Base-by-base conservation (phyloP, 2,888 invertebrate species). In the Melipona bicolor region DNA sequence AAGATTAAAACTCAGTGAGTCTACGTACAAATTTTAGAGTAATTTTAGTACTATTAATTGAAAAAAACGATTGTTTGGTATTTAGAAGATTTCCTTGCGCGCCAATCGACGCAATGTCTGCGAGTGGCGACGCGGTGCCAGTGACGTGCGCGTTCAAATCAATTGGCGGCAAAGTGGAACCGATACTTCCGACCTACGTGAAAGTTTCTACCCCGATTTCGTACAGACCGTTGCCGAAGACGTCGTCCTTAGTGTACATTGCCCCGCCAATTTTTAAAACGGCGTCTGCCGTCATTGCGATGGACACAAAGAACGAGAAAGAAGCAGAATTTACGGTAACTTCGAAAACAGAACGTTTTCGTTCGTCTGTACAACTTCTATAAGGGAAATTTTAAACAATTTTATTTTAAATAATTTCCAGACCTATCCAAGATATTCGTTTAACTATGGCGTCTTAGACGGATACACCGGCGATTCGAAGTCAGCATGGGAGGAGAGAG, bases 391-490 rank as follows among this genome's bases (percentile, higher is more conserved):
- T 36, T 36, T 36, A 6, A 6, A 43, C 9, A 43, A 9, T 9
- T 9, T 9, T 9, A 43, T 43, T 32, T 4, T 32, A 32, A 32
- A 43, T 43, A 43, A 43, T 43, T 43, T 43, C 9, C 52, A 92
- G 92, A 79, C 88, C 9, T 90, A 93, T 81, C 93, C 92, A 19
- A 92, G 86, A 72, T 93, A 93, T 49, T 91, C 93, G 4, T 93
- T 92, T 78, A 93, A 93, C 76, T 93, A 93, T 69, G 93, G 93
- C 0, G 93, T 93, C 3, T 84, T 91, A 13, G 93, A 93, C 49
- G 93, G 93, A 13, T 91, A 91, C 70, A 93, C 93, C 0, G 93
- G 93, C 0, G 93, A 93, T 50, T 90, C 92, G 0, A 93, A 93
- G 74, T 92, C 93, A 3, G 93, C 93, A 4, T 93, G 93, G 93